phyloP scores from a whole-genome alignment of 2,113 vertebrate species.

The Pleuronectes platessa region DNA sequence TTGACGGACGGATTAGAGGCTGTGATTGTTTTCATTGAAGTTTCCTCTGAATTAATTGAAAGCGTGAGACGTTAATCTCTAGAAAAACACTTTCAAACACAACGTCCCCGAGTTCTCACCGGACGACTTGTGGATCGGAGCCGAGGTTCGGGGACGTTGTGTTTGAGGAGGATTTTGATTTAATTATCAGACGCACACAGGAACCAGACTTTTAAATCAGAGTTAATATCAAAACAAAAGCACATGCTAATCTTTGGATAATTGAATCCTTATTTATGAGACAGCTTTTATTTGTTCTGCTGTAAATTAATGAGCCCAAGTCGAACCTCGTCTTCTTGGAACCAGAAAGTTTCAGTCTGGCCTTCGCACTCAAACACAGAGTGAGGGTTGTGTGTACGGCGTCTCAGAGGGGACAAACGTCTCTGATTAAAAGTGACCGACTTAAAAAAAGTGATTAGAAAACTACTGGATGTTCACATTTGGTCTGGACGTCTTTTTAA shows the following conservation, averaged over 20 bases:
- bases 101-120: not conserved
- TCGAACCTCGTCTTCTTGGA: not conserved
- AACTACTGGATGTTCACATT: too few species aligned
- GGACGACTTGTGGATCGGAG: not conserved
- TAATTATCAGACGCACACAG: conserved; percentile 52
- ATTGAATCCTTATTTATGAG: conserved; percentile 67
- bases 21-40: conserved; percentile 57
- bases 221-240: conserved; percentile 61
- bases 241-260: conserved; percentile 57
- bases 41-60: conserved; percentile 57
- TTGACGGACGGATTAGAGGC: conserved; percentile 64
- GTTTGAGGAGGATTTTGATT: conserved; percentile 77
- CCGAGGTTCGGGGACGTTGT: conserved; percentile 13
- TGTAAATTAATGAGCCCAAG: conserved; percentile 50
- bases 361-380: not conserved
- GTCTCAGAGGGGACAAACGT: not conserved
- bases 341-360: conserved; percentile 16
- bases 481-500: too few species aligned
- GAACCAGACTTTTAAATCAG: conserved; percentile 22
- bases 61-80: conserved; percentile 52
- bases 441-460: too few species aligned
- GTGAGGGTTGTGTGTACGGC: not conserved
- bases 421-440: not conserved
- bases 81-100: conserved; percentile 47
- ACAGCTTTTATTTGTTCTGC: conserved; percentile 44